These are phyloP conservation scores for Lycocerus yunnanus DNA, from an alignment of 2,888 invertebrate genomes.

Conservation along the genomic window DNA sequence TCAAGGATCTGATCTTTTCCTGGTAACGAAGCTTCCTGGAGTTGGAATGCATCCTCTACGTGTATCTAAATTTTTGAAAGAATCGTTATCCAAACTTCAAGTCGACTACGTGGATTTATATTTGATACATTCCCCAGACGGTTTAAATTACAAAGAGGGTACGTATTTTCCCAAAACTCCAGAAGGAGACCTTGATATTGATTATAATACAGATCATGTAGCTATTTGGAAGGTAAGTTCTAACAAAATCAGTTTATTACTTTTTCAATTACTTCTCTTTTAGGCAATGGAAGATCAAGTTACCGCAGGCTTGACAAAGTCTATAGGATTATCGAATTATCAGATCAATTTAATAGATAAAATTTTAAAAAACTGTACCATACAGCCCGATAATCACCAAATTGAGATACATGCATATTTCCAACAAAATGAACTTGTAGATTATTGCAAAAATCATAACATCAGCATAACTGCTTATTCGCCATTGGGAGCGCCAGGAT, in stretches of 20 bases:
- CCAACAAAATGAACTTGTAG: conserved; percentile 69
- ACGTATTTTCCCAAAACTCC: conserved; percentile 64
- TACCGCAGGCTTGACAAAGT: conserved; percentile 68
- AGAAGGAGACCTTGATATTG: conserved; percentile 64
- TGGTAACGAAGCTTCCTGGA: conserved; percentile 79
- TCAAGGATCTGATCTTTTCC: conserved; percentile 74
- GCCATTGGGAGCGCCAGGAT: conserved; percentile 75
- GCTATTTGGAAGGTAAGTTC: conserved; percentile 69
- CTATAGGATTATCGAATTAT: conserved; percentile 87
- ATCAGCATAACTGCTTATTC: conserved; percentile 80
- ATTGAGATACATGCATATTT: conserved; percentile 80
- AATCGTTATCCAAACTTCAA: conserved; percentile 67
- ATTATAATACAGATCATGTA: conserved; percentile 62
- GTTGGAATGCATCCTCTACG: conserved; percentile 62
- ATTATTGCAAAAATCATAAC: conserved; percentile 65
- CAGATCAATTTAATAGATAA: conserved; percentile 73
- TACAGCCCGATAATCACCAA: conserved; percentile 68
- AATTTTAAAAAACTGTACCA: conserved; percentile 63
- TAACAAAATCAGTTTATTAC: background rate
- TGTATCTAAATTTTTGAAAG: conserved; percentile 65
- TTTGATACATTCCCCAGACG: conserved; percentile 74
- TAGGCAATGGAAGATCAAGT: conserved; percentile 72
- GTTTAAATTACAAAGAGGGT: conserved; percentile 63
- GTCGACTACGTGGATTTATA: conserved; percentile 79
- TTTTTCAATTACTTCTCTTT: background rate